Percentiles rank a stretch among this genome's conserved stretches.
Conservation (phyloP, 2,113 vertebrate species). For the Heterotilapia buettikoferi region DNA sequence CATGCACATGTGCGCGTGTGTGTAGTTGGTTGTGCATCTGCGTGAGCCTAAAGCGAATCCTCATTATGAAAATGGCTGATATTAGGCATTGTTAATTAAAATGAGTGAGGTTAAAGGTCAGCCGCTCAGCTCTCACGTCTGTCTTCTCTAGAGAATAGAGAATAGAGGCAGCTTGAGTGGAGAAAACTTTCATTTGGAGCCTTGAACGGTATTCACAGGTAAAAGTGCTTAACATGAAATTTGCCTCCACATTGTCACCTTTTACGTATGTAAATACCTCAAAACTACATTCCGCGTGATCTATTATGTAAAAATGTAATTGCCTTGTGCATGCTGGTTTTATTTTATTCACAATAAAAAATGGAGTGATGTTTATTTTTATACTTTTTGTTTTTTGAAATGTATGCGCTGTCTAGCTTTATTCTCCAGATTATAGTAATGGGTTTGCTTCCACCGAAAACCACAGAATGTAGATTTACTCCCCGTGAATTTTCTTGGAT, state of each 20-base stretch:
- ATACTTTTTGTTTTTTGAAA: not conserved
- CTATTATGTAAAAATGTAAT: not conserved
- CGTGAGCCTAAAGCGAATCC: constrained; percentile 17
- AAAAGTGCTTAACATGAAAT: not conserved
- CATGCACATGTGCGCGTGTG: not conserved
- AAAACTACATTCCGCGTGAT: not conserved
- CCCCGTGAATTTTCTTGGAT: not conserved
- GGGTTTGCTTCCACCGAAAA: not conserved
- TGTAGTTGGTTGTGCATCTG: not conserved
- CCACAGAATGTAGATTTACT: not conserved
- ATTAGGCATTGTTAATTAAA: constrained; percentile 68
- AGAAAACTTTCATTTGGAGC: not conserved
- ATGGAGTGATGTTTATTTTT: not conserved
- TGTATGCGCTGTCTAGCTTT: not conserved
- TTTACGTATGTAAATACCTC: not conserved
- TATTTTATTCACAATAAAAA: not conserved
- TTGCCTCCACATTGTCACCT: not conserved
- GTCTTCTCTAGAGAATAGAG: constrained; percentile 32
- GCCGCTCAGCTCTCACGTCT: constrained; percentile 32
- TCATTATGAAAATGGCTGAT: constrained; percentile 52
- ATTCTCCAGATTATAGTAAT: not conserved
- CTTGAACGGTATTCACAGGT: not conserved
- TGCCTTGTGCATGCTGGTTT: not conserved
- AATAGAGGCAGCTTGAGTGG: constrained; percentile 19
- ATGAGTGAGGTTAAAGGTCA: constrained; percentile 63